Evolutionary conservation across 2,113 vertebrate species (phyloP).

Genomic region (Tragulus kanchil): DNA sequence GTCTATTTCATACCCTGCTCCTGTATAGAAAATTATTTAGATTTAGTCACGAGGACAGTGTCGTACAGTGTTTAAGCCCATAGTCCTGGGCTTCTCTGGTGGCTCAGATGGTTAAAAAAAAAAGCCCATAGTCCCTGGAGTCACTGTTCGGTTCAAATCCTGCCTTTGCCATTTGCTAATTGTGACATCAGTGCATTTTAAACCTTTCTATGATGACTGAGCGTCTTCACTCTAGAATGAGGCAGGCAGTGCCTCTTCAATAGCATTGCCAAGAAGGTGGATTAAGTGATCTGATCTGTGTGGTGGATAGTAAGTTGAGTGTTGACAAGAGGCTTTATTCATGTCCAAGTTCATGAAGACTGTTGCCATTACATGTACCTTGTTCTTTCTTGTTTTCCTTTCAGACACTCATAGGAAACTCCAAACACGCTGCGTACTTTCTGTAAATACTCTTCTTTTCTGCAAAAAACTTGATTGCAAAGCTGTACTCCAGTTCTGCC

Average conservation of each 20-base stretch:
- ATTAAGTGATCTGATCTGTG: background rate
- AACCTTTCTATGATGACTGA: constrained; percentile 8
- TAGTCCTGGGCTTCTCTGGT: background rate
- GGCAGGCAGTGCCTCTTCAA: background rate
- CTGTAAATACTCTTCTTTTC: constrained; percentile 34
- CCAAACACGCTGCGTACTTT: background rate
- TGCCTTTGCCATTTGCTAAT: background rate
- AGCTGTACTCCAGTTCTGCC: background rate
- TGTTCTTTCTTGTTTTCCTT: background rate
- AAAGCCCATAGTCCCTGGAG: background rate
- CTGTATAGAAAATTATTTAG: background rate
- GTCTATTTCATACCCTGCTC: background rate
- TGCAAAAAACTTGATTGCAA: constrained; percentile 22
- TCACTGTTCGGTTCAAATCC: background rate
- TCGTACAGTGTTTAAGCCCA: background rate
- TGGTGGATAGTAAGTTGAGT: background rate
- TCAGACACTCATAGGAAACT: background rate
- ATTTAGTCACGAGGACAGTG: background rate
- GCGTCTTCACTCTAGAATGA: background rate
- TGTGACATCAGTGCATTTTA: background rate
- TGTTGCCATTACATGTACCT: background rate
- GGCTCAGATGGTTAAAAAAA: too few relatives aligned
- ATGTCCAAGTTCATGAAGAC: background rate
- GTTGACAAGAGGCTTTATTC: background rate
- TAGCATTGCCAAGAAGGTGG: background rate